Evolutionary conservation across 2,113 vertebrate species (phyloP).

Genomic region (Eleginops maclovinus): DNA sequence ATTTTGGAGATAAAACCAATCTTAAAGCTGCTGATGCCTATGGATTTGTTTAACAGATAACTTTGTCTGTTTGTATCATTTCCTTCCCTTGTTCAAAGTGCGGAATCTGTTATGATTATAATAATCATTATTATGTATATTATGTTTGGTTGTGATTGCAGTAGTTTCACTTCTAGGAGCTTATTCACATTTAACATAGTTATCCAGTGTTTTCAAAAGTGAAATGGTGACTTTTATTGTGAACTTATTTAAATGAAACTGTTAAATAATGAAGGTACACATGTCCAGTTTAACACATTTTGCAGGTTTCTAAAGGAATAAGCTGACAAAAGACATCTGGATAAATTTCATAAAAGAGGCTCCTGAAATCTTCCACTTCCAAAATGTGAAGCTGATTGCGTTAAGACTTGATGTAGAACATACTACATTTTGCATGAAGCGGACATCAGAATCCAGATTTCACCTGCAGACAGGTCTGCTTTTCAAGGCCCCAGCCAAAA

Average conservation of each 20-base stretch:
- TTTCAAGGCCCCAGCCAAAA: slow-evolving; percentile 6
- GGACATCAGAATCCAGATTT: background rate
- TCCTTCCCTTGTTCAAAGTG: slow-evolving; percentile 41
- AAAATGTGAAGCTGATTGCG: background rate
- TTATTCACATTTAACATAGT: slow-evolving; percentile 27
- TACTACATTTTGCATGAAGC: slow-evolving; percentile 20
- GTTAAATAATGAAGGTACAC: too few species aligned
- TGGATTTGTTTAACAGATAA: slow-evolving; percentile 64
- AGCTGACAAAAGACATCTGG: background rate
- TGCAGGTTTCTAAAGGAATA: too few species aligned
- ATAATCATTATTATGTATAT: slow-evolving; percentile 22
- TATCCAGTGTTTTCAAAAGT: background rate
- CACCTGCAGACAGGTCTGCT: background rate
- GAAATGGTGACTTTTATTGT: slow-evolving; percentile 7
- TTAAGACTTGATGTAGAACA: background rate
- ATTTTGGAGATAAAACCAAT: slow-evolving; percentile 70
- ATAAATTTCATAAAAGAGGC: too few species aligned
- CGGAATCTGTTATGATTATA: slow-evolving; percentile 21
- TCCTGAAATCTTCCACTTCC: background rate
- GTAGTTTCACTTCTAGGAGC: slow-evolving; percentile 16
- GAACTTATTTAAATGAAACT: background rate
- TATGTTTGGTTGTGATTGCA: slow-evolving; percentile 32
- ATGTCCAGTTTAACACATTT: too few species aligned
- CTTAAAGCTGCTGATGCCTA: slow-evolving; percentile 72
- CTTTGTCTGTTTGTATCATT: slow-evolving; percentile 53